Conservation (phyloP, 2,797 vertebrate species). For the Hirundo rustica region DNA sequence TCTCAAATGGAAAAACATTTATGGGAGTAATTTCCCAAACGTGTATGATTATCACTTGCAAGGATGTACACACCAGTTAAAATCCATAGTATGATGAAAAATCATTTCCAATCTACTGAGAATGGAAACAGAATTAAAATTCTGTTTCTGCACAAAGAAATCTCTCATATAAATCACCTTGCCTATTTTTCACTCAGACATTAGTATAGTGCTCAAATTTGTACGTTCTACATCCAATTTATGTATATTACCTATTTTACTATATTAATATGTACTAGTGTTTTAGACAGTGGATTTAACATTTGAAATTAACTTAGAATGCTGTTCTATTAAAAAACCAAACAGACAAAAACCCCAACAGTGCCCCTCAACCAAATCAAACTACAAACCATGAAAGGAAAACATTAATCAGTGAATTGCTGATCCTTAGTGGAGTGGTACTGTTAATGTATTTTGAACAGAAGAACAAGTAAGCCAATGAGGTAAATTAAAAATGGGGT, state of each 20-base stretch:
- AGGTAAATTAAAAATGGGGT: not conserved
- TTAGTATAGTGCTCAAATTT: not conserved
- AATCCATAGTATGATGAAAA: not conserved
- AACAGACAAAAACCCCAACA: not conserved
- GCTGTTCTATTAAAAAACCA: not conserved
- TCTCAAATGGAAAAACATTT: constrained; percentile 39
- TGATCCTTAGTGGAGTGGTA: not conserved
- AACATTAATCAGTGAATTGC: not conserved
- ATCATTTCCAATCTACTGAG: constrained; percentile 16
- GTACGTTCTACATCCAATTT: not conserved
- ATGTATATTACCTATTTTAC: not conserved
- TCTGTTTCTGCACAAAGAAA: not conserved
- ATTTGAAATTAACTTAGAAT: not conserved
- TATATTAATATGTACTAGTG: not conserved
- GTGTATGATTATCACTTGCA: not conserved
- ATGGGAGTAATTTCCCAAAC: constrained; percentile 25
- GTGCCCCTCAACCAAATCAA: not conserved
- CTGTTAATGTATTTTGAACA: not conserved
- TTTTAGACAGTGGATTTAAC: not conserved
- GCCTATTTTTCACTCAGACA: not conserved
- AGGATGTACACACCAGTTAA: not conserved
- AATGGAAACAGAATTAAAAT: constrained; percentile 9
- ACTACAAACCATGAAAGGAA: not conserved
- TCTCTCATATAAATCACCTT: not conserved
- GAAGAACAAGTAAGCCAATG: not conserved